phyloP scores from a whole-genome alignment of 2,797 vertebrate genomes.

The Cygnus olor region DNA sequence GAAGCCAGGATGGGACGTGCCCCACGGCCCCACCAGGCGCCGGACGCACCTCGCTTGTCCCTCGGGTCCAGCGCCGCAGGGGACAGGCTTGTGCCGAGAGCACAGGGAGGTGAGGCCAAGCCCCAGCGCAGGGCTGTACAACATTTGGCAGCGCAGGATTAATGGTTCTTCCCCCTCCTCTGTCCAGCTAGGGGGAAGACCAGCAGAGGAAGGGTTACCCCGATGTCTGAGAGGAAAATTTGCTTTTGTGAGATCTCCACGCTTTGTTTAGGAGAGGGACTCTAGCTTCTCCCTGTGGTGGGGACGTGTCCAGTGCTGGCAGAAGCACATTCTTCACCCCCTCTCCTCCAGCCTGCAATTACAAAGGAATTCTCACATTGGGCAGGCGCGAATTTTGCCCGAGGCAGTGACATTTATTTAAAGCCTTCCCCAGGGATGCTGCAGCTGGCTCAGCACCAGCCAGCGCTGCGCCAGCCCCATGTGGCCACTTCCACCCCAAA shows the following conservation, averaged over 20 bases:
- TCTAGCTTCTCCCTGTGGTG: neutral
- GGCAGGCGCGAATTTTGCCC: neutral
- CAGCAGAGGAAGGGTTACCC: neutral
- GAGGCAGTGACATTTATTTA: neutral
- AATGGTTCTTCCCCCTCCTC: neutral
- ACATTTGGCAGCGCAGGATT: neutral
- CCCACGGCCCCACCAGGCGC: too few species aligned
- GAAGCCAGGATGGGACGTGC: neutral
- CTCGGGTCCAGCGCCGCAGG: too few species aligned
- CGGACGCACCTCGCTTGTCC: too few species aligned
- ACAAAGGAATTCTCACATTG: constrained; percentile 49
- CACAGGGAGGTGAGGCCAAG: neutral
- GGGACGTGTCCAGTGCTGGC: neutral
- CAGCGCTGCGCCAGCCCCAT: neutral
- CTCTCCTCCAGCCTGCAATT: constrained; percentile 14
- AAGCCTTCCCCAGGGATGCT: neutral
- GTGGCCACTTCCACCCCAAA: neutral
- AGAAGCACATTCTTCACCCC: constrained; percentile 18
- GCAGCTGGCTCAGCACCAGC: neutral
- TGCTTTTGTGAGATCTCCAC: neutral
- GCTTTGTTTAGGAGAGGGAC: neutral
- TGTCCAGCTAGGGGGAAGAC: neutral
- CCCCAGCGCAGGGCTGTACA: neutral
- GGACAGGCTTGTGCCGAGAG: neutral
- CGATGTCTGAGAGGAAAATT: neutral